These are phyloP conservation scores for Casuarius casuarius DNA, from an alignment of 2,113 vertebrate genomes.

Conservation along the genomic window DNA sequence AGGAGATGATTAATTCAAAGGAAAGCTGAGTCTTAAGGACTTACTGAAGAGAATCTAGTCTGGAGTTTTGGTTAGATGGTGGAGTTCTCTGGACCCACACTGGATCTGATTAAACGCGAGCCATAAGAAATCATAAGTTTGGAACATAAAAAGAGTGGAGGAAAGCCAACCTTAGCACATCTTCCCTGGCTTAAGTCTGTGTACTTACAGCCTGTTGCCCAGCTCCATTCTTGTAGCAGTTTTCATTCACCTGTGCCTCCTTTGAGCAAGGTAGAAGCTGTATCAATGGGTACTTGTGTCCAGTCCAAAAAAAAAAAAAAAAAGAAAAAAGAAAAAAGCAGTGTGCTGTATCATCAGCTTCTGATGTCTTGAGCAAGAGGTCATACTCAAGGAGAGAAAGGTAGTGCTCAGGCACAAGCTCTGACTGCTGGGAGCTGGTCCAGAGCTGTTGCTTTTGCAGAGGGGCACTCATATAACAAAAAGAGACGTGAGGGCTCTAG, in stretches of 20 bases:
- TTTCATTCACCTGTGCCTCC: neutral
- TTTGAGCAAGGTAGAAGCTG: neutral
- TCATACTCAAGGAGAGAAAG: neutral
- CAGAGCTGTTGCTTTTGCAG: neutral
- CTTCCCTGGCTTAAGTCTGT: neutral
- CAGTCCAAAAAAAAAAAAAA: neutral
- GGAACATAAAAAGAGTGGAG: neutral
- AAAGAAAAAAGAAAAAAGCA: too few relatives aligned
- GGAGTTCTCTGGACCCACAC: neutral
- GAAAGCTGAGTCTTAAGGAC: neutral
- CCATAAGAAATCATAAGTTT: neutral
- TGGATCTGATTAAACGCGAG: neutral
- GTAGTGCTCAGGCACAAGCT: neutral
- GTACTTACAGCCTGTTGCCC: neutral
- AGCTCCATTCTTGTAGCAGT: neutral
- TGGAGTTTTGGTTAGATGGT: too few relatives aligned
- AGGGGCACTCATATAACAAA: neutral
- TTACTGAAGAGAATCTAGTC: neutral
- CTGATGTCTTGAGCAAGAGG: too few relatives aligned
- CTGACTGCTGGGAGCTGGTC: fast-evolving
- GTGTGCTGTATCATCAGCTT: neutral
- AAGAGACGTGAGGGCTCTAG: neutral
- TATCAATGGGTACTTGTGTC: neutral
- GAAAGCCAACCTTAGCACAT: neutral
- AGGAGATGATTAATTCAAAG: neutral